Conservation (phyloP, 2,113 vertebrate species). For the Eulemur rufifrons region DNA sequence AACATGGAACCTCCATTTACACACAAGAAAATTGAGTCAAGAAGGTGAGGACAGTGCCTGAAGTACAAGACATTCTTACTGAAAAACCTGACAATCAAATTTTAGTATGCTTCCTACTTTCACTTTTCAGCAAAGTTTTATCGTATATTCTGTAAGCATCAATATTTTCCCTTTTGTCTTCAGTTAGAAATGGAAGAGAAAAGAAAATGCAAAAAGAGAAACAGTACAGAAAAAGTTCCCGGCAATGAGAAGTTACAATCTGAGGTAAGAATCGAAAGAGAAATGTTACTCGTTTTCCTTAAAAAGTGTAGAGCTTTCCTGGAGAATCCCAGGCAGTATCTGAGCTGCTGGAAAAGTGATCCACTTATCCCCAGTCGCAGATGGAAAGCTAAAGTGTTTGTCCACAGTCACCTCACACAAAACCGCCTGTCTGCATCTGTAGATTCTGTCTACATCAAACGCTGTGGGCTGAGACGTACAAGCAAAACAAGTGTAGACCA, state of each 20-base stretch:
- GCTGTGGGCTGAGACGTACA: background rate
- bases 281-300: background rate
- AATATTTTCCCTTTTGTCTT: background rate
- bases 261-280: background rate
- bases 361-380: background rate
- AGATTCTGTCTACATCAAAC: background rate
- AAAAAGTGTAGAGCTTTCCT: background rate
- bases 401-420: background rate
- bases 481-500: constrained; percentile 56
- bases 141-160: background rate
- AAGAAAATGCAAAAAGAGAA: constrained; percentile 1
- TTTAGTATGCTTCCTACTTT: constrained; percentile 23
- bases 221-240: background rate
- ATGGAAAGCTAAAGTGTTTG: background rate
- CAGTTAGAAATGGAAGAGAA: constrained; percentile 9
- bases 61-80: background rate
- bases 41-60: background rate
- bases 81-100: background rate
- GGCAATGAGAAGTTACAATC: background rate
- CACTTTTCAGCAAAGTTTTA: background rate
- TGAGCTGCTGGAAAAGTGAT: background rate
- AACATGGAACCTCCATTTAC: background rate
- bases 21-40: background rate
- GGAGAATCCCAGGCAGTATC: background rate
- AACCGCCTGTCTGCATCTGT: background rate